Percentiles rank a stretch among this genome's conserved stretches.
phyloP scores from a whole-genome alignment of 2,797 vertebrate genomes.

The Spinus olivaceus region DNA sequence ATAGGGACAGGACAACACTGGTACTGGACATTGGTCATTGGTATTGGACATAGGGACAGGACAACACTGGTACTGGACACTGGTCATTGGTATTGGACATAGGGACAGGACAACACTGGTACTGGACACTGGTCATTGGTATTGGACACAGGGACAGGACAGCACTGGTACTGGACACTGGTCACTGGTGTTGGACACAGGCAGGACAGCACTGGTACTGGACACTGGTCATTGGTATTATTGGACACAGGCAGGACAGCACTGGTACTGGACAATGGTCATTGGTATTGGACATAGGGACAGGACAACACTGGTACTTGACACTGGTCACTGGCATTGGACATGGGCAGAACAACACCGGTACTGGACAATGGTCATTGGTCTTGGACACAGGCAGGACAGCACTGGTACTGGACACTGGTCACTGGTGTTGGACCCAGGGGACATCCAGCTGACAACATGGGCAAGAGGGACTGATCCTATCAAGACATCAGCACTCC shows the following conservation, averaged over 20 bases:
- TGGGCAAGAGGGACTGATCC: background rate
- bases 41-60: background rate
- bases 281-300: background rate
- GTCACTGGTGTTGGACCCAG: background rate
- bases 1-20: background rate
- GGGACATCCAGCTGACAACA: background rate
- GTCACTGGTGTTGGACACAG: no score
- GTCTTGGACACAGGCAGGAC: no score
- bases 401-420: background rate
- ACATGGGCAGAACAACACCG: fast-evolving
- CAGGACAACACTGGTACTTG: no score
- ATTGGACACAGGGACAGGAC: fast-evolving
- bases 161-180: no score
- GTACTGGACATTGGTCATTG: fast-evolving
- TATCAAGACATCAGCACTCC: background rate
- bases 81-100: background rate
- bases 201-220: no score
- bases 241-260: no score
- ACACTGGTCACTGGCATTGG: fast-evolving
- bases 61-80: no score
- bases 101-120: no score
- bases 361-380: no score
- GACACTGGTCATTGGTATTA: fast-evolving
- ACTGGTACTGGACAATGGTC: background rate
- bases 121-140: no score